Base-by-base conservation (phyloP, 1,140 invertebrate species). In the Drosophila littoralis region DNA sequence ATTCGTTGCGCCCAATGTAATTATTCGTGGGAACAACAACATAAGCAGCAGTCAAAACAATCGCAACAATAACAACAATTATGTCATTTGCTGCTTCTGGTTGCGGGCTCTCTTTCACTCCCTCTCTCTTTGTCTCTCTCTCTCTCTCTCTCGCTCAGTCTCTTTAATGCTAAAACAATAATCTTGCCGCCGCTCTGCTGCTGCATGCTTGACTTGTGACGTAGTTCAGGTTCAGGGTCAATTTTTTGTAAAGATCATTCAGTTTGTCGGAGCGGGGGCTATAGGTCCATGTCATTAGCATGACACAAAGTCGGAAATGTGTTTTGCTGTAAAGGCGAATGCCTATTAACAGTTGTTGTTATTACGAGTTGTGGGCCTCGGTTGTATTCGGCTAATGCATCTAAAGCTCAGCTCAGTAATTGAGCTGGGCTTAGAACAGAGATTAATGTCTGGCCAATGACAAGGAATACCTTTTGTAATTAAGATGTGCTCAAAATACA, bases 51-150 rank as follows among this genome's bases (percentile, higher is more conserved):
- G 42, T 13, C 43, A 50, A 58, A 75, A 64, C 52, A 75, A 50
- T 45, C 35, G 15, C 42, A 48, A 43, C 32, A 57, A 40, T 51
- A 68, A 60, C 35, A 68, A 58, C 79, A 86, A 86, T 88, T 86
- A 88, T 86, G 83, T 83, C 76, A 88, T 83, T 75, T 81, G 40
- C 51, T 72, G 52, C 63, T 79, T 68, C 36, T 50, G 55, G 51
- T 38, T 15, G 7, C 15, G 3, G 38, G 8, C 50, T 63, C 15
- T 66, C 68, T 38, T 28, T 36, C n/a, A 10, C 6, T 38, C 9
- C 7, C 43, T 12, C 17, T 6, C 46, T 22, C 15, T 2, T 6
- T 17, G 7, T 2, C 45, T 0, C 45, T 8, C 43, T 1, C 15
- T 15, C 15, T 17, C 15, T 46, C 45, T 10, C 45, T 48, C 2